Conservation (phyloP, 2,888 invertebrate genomes). For the Epistrophe eligans region DNA sequence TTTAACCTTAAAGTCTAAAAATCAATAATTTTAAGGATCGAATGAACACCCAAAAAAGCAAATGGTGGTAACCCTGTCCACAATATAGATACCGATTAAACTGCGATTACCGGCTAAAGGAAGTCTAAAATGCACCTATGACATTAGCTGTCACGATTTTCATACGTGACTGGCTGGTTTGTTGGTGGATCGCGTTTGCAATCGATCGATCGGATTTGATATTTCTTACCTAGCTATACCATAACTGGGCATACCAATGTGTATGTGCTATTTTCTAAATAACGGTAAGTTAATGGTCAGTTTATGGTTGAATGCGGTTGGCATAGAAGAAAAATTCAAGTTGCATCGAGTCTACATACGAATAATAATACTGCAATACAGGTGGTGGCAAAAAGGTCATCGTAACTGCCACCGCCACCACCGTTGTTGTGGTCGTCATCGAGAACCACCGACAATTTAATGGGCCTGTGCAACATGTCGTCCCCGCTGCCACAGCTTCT, state of each 20-base stretch:
- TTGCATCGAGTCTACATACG: slow-evolving; percentile 42
- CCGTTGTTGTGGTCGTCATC: slow-evolving; percentile 14
- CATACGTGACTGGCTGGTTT: slow-evolving; percentile 77
- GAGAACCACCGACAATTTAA: slow-evolving; percentile 42
- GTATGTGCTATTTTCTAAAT: slow-evolving; percentile 72
- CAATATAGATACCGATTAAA: slow-evolving; percentile 43
- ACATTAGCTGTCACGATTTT: slow-evolving; percentile 77
- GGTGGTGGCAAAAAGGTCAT: slow-evolving; percentile 68
- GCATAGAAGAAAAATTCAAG: slow-evolving; percentile 57
- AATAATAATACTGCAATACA: slow-evolving; percentile 8
- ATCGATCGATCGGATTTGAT: slow-evolving; percentile 26
- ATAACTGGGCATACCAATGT: slow-evolving; percentile 31
- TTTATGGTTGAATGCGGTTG: slow-evolving; percentile 65
- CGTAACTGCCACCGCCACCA: slow-evolving; percentile 43
- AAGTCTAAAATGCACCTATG: slow-evolving; percentile 73
- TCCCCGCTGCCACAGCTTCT: neutral
- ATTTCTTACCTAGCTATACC: slow-evolving; percentile 39
- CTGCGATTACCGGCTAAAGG: slow-evolving; percentile 66
- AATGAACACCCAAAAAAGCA: neutral
- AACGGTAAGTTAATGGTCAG: slow-evolving; percentile 71
- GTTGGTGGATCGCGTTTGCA: slow-evolving; percentile 26
- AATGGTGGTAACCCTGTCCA: neutral
- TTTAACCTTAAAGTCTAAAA: too few relatives aligned
- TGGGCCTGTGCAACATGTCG: slow-evolving; percentile 1
- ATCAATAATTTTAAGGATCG: neutral